Evolutionary conservation across 2,113 vertebrate genomes (phyloP).

Genomic region (Chrysochloris asiatica): DNA sequence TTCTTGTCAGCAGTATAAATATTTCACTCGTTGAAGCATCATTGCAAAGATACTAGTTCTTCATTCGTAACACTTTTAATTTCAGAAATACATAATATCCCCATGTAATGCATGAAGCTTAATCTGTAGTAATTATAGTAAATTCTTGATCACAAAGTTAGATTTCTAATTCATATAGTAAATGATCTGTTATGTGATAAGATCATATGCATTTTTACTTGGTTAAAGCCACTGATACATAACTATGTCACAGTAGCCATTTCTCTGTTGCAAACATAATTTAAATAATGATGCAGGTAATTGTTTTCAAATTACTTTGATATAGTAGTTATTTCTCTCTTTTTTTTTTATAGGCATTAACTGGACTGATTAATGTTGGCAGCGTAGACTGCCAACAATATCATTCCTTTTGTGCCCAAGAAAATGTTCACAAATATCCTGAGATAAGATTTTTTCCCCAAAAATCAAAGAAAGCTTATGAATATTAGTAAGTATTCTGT

Average conservation of each 20-base stretch:
- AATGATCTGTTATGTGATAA: conserved; percentile 9
- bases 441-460: conserved; percentile 94
- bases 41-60: neutral
- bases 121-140: neutral
- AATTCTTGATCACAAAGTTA: conserved; percentile 2
- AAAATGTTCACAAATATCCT: conserved; percentile 92
- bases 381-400: conserved; percentile 96
- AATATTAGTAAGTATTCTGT: conserved; percentile 88
- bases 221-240: neutral
- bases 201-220: too few species aligned
- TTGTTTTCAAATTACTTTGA: conserved; percentile 43
- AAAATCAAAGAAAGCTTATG: conserved; percentile 83
- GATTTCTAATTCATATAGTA: conserved; percentile 1
- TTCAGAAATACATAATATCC: conserved; percentile 8
- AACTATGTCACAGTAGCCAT: neutral
- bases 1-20: neutral
- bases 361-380: conserved; percentile 90
- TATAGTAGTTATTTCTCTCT: neutral
- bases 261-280: conserved; percentile 28
- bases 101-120: neutral
- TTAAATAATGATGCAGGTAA: neutral
- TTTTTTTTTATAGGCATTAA: conserved; percentile 85
- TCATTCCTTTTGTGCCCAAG: conserved; percentile 91
- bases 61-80: neutral
- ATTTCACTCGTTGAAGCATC: neutral